phyloP scores from a whole-genome alignment of 1,140 invertebrate genomes.

The Drosophila truncata region DNA sequence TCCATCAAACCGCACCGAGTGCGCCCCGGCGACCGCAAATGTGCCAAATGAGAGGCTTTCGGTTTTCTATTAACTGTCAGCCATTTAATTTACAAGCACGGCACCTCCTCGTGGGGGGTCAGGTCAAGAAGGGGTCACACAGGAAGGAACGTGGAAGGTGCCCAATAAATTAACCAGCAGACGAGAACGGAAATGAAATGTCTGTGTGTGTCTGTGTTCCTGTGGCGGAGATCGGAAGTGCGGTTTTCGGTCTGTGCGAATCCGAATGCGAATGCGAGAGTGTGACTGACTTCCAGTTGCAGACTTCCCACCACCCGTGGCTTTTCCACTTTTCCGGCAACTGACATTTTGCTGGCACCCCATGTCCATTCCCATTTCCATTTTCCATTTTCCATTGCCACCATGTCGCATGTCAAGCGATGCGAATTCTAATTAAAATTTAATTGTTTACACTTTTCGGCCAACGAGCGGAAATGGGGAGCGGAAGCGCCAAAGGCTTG shows the following conservation, averaged over 20 bases:
- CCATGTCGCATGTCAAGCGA: slow-evolving; percentile 66
- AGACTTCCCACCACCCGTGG: not conserved
- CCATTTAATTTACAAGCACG: slow-evolving; percentile 69
- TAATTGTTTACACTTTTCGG: slow-evolving; percentile 82
- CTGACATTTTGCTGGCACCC: slow-evolving; percentile 31
- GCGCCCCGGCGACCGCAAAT: slow-evolving; percentile 38
- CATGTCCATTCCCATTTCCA: slow-evolving; percentile 1
- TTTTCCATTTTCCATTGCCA: slow-evolving; percentile 30
- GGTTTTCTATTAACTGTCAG: slow-evolving; percentile 79
- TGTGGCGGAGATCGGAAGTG: slow-evolving; percentile 26
- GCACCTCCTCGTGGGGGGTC: slow-evolving; percentile 16
- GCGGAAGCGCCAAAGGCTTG: slow-evolving; percentile 59
- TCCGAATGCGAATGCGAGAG: slow-evolving; percentile 1
- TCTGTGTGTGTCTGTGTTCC: slow-evolving; percentile 51
- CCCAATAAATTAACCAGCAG: slow-evolving; percentile 69
- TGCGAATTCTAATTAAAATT: slow-evolving; percentile 81
- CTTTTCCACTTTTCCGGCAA: slow-evolving; percentile 25
- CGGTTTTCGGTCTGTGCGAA: slow-evolving; percentile 12
- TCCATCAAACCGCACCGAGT: slow-evolving; percentile 69
- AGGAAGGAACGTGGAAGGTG: slow-evolving; percentile 13
- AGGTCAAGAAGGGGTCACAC: not conserved
- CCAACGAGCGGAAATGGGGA: slow-evolving; percentile 66
- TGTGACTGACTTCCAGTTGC: not conserved
- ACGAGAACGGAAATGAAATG: slow-evolving; percentile 70
- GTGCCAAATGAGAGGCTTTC: slow-evolving; percentile 76